A percentile compares a stretch with the other conserved stretches of the same genome.
These are phyloP conservation scores for Cephus cinctus DNA, from an alignment of 1,140 invertebrate genomes.

Conservation along the genomic window DNA sequence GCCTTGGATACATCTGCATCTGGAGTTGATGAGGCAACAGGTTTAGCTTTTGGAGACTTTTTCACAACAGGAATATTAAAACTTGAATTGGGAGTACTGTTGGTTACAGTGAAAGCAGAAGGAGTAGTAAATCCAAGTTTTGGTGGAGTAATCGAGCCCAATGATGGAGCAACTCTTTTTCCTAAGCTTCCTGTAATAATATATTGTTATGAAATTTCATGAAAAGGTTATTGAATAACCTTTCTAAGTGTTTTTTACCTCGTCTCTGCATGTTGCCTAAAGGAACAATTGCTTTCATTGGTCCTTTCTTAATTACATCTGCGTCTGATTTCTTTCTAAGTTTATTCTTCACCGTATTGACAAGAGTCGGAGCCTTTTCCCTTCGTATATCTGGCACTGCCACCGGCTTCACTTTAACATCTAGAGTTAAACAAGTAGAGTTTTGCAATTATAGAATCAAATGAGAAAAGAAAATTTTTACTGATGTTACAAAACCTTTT, in stretches of 20 bases:
- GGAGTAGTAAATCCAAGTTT: slow-evolving; percentile 15
- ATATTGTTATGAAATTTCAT: neutral
- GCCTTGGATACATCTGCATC: slow-evolving; percentile 14
- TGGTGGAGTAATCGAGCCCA: slow-evolving; percentile 21
- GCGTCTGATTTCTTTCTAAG: slow-evolving; percentile 34
- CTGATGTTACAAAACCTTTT: neutral
- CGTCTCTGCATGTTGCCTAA: slow-evolving; percentile 43
- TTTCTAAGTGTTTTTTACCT: slow-evolving; percentile 19
- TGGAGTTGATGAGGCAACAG: slow-evolving; percentile 43
- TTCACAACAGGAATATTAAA: slow-evolving; percentile 6
- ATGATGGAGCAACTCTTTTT: slow-evolving; percentile 10
- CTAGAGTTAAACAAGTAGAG: neutral
- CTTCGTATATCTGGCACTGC: neutral
- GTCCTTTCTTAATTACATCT: slow-evolving; percentile 39
- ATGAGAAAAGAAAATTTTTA: too few species aligned
- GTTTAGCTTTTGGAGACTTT: slow-evolving; percentile 28
- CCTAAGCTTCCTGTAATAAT: slow-evolving; percentile 19
- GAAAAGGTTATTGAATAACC: neutral
- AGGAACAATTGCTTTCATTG: slow-evolving; percentile 47
- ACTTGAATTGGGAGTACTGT: slow-evolving; percentile 38
- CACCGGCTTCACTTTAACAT: neutral
- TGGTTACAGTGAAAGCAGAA: slow-evolving; percentile 23
- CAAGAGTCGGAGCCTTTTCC: neutral
- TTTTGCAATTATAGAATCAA: neutral
- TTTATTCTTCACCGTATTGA: slow-evolving; percentile 33